Conservation (phyloP, 2,113 vertebrate species). For the Lynx canadensis region DNA sequence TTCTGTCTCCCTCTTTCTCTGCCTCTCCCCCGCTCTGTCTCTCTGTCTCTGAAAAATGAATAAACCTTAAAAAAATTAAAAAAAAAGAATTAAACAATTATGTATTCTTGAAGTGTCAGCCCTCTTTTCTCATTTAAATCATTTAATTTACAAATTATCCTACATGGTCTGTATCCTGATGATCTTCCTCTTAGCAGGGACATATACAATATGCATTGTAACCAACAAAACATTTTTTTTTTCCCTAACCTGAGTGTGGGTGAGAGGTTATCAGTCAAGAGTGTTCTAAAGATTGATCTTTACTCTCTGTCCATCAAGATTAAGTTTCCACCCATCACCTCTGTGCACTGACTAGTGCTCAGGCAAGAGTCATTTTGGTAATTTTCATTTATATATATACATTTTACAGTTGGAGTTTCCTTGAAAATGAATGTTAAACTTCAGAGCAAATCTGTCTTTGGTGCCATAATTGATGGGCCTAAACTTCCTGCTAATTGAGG, state of each 20-base stretch:
- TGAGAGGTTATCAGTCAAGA: background rate
- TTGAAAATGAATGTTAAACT: background rate
- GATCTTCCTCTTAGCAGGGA: background rate
- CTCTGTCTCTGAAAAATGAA: too few relatives aligned
- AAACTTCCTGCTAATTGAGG: background rate
- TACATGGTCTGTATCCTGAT: background rate
- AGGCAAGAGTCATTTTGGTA: background rate
- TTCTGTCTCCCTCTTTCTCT: too few relatives aligned
- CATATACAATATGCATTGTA: background rate
- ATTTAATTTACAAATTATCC: background rate
- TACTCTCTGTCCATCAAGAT: background rate
- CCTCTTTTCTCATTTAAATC: background rate
- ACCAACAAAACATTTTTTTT: background rate
- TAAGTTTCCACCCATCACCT: rapidly evolving
- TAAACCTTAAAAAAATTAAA: too few relatives aligned
- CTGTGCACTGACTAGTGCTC: background rate
- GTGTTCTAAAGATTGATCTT: background rate
- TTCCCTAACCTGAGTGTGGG: background rate
- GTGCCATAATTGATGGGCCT: too few relatives aligned
- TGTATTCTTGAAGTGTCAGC: background rate
- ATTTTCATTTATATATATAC: background rate
- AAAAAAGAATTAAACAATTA: background rate
- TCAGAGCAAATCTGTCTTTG: background rate
- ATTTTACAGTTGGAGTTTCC: background rate
- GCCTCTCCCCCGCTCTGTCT: too few relatives aligned